These are phyloP conservation scores for Dicycla oo DNA, from an alignment of 2,888 invertebrate genomes.

Conservation along the genomic window DNA sequence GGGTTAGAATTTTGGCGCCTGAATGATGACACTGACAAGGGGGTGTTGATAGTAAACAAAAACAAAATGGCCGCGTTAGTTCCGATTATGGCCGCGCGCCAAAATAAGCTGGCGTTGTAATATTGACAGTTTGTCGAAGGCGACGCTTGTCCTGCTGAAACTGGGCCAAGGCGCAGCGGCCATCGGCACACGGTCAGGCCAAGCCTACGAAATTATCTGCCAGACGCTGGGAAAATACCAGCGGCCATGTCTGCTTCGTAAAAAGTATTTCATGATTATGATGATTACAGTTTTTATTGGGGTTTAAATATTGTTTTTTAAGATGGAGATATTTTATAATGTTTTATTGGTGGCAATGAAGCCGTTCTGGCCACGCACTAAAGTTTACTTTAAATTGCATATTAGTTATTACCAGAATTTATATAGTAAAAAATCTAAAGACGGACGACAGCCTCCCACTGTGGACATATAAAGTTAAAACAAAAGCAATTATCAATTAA, in stretches of 20 bases:
- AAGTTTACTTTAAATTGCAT: too few relatives aligned
- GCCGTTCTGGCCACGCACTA: neutral
- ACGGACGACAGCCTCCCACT: neutral
- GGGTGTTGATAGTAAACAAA: too few relatives aligned
- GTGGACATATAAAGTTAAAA: neutral
- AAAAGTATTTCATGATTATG: slow-evolving; percentile 22
- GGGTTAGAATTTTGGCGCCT: too few relatives aligned
- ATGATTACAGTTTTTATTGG: slow-evolving; percentile 22
- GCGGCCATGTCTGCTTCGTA: slow-evolving; percentile 12
- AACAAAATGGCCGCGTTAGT: too few relatives aligned
- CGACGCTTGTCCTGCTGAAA: slow-evolving; percentile 59
- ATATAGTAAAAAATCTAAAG: too few relatives aligned
- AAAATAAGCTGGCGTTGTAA: neutral
- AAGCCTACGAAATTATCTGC: slow-evolving; percentile 60
- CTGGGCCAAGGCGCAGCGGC: slow-evolving; percentile 64
- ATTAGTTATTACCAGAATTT: too few relatives aligned
- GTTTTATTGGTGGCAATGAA: slow-evolving; percentile 5
- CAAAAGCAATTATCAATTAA: neutral
- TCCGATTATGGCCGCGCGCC: neutral
- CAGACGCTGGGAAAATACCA: slow-evolving; percentile 52
- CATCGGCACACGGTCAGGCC: slow-evolving; percentile 59
- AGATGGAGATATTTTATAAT: neutral
- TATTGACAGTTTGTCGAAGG: slow-evolving; percentile 45
- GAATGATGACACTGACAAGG: too few relatives aligned
- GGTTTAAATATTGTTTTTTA: slow-evolving; percentile 16